Base-by-base conservation (phyloP, 1,140 invertebrate genomes). In the Magallana angulata region DNA sequence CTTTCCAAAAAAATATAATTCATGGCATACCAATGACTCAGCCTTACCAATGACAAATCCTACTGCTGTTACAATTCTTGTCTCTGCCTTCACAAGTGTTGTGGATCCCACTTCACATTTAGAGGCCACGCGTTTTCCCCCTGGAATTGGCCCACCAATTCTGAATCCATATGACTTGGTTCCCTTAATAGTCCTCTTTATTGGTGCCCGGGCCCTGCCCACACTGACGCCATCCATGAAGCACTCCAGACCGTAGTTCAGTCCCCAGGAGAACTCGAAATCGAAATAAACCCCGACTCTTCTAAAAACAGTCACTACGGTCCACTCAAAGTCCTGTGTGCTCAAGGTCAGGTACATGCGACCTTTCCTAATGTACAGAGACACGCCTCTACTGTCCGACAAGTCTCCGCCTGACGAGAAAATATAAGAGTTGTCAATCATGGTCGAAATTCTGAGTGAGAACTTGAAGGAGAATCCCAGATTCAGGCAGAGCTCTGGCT, bases 321-420 rank as follows among this genome's bases (percentile, higher is more conserved):
- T 86, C 92, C 91, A 92, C 80, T 90, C 84, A 59, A 84, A 85
- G 24, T 88, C 58, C 7, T 57, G 30, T n/a, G 90, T 92, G n/a
- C 88, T 89, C 7, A 92, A 83, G 3, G 88, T 89, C 1, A 91
- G n/a, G 18, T 85, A 89, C 3, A 92, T 64, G 16, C 82, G 82
- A 30, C 88, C 87, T 18, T 82, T 64, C 24, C 71, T 64, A 68
- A 91, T 90, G 71, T 88, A 91, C 76, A 93, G 87, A 11, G 91
- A 86, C 11, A 93, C 82, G 8, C 92, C 92, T 68, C 90, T 88
- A 14, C 87, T 85, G 12, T 85, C 59, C n/a, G 60, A 62, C 56
- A 89, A 48, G 81, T 92, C 91, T 56, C 91, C 92, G 58, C 92
- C 92, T 59, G 85, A 90, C 30, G 90, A 90, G 83, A 93, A 90